phyloP scores from a whole-genome alignment of 2,797 vertebrate species.

The Lagocephalus sceleratus region DNA sequence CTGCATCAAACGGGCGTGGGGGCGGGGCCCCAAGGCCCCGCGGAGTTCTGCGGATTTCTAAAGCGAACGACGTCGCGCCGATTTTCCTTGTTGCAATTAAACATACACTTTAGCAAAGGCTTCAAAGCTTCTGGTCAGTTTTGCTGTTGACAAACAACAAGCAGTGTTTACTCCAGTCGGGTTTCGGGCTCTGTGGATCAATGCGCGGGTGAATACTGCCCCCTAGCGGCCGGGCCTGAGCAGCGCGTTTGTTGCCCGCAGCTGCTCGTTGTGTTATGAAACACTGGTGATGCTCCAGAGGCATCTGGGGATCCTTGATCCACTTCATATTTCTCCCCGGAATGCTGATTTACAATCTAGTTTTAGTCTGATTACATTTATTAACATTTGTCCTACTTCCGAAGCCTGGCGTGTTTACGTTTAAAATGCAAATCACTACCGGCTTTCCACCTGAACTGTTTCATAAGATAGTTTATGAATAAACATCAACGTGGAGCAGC shows the following conservation, averaged over 20 bases:
- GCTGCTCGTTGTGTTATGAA: conserved; percentile 11
- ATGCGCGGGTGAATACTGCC: conserved; percentile 47
- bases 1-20: conserved; percentile 24
- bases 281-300: conserved; percentile 20
- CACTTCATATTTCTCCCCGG: conserved; percentile 29
- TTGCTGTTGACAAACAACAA: neutral
- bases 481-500: conserved; percentile 1
- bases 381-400: conserved; percentile 18
- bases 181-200: too few relatives aligned
- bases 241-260: neutral
- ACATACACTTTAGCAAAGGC: neutral
- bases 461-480: neutral
- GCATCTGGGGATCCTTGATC: conserved; percentile 26
- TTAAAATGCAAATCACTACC: conserved; percentile 17
- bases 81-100: conserved; percentile 1
- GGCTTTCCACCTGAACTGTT: neutral
- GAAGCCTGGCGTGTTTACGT: conserved; percentile 16
- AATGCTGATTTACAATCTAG: conserved; percentile 21
- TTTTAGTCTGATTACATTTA: conserved; percentile 7
- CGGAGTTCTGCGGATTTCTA: conserved; percentile 6
- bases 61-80: conserved; percentile 21
- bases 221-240: conserved; percentile 21
- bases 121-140: too few relatives aligned
- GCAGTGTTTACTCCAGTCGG: neutral
- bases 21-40: conserved; percentile 9